Evolutionary conservation across 2,888 invertebrate genomes (phyloP).

Genomic region (Aromia moschata): DNA sequence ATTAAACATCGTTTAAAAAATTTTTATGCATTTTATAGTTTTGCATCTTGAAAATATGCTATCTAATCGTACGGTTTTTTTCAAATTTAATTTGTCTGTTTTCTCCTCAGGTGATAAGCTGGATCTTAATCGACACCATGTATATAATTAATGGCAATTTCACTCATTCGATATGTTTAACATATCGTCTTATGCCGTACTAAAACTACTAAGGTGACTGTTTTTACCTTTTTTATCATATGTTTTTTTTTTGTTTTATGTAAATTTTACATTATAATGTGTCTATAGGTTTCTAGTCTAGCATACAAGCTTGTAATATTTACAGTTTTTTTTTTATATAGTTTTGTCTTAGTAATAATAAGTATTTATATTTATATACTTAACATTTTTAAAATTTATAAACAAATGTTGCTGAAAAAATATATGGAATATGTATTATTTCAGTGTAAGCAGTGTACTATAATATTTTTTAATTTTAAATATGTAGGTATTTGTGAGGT

Average conservation of each 20-base stretch:
- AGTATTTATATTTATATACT: conserved; percentile 16
- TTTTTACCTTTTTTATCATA: conserved; percentile 6
- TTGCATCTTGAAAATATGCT: too few species aligned
- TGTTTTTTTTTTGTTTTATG: neutral
- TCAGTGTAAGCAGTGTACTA: neutral
- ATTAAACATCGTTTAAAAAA: too few species aligned
- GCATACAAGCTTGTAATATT: neutral
- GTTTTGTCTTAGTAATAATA: neutral
- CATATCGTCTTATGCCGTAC: conserved; percentile 3
- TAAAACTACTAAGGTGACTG: neutral
- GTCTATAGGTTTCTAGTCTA: neutral
- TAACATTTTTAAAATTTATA: conserved; percentile 3
- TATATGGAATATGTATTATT: neutral
- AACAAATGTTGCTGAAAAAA: neutral
- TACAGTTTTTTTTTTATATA: neutral
- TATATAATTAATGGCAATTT: neutral
- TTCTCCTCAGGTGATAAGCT: conserved; percentile 11
- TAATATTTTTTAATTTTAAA: conserved; percentile 18
- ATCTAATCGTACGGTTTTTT: too few species aligned
- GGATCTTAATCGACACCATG: conserved; percentile 2
- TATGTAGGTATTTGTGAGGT: neutral
- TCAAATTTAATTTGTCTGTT: too few species aligned
- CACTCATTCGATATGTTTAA: conserved; percentile 7
- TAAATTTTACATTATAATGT: neutral
- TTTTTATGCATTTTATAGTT: too few species aligned